Conservation (phyloP, 2,888 invertebrate species). For the Teinopalpus imperialis region DNA sequence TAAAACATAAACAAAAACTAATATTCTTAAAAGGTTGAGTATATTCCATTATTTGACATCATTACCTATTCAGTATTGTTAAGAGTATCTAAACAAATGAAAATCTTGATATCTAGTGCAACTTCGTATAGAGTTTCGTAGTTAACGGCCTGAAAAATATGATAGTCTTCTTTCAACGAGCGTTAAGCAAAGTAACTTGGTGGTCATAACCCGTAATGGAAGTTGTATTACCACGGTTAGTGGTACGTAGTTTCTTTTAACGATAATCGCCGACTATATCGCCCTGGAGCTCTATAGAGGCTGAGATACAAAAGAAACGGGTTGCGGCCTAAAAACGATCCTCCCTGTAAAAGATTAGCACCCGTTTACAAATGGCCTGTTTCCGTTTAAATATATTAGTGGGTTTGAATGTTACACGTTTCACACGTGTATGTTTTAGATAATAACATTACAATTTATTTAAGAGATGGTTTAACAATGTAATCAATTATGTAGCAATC, state of each 20-base stretch:
- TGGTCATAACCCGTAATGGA: conserved; percentile 45
- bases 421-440: neutral
- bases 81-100: too few species aligned
- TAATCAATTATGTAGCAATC: too few species aligned
- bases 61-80: too few species aligned
- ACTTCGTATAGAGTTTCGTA: too few species aligned
- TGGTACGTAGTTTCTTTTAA: conserved; percentile 46
- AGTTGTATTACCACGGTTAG: conserved; percentile 41
- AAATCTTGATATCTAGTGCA: too few species aligned
- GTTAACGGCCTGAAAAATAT: conserved; percentile 14
- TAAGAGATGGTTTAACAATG: too few species aligned
- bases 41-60: too few species aligned
- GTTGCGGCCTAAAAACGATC: conserved; percentile 15
- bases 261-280: conserved; percentile 40
- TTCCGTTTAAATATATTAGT: conserved; percentile 12
- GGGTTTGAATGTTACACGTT: neutral
- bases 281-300: conserved; percentile 25
- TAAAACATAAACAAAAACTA: too few species aligned
- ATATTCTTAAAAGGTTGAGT: too few species aligned
- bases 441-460: too few species aligned
- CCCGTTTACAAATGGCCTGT: conserved; percentile 20
- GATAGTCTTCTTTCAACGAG: conserved; percentile 37
- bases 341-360: conserved; percentile 19
- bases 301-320: conserved; percentile 27
- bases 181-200: conserved; percentile 40